Evolutionary conservation across 1,140 invertebrate species (phyloP).

Genomic region (Drosophila persimilis): DNA sequence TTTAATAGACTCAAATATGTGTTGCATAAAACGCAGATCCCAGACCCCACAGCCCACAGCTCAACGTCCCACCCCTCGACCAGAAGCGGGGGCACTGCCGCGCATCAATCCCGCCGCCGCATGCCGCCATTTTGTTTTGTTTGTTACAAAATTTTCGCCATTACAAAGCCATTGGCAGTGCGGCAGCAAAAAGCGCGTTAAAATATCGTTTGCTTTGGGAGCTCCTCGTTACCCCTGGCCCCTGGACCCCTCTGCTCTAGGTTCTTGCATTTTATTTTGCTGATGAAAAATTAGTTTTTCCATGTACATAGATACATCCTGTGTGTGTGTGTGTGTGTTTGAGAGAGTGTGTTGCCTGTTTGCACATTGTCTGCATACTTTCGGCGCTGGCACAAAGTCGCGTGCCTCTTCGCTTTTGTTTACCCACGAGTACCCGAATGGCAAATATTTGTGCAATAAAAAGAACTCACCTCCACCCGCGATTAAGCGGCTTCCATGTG

Average conservation of each 20-base stretch:
- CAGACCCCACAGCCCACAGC: neutral
- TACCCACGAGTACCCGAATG: slow-evolving; percentile 45
- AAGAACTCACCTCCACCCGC: slow-evolving; percentile 47
- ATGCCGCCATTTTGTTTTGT: slow-evolving; percentile 71
- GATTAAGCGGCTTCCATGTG: slow-evolving; percentile 41
- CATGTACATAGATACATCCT: slow-evolving; percentile 58
- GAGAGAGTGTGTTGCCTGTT: slow-evolving; percentile 50
- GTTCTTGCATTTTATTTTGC: slow-evolving; percentile 63
- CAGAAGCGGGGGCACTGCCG: slow-evolving; percentile 4
- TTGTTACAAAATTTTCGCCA: slow-evolving; percentile 77
- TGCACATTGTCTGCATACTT: slow-evolving; percentile 81
- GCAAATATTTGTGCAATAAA: slow-evolving; percentile 68
- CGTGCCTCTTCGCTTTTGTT: slow-evolving; percentile 62
- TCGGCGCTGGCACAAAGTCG: slow-evolving; percentile 73
- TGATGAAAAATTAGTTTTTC: slow-evolving; percentile 78
- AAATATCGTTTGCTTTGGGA: slow-evolving; percentile 64
- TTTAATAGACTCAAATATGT: slow-evolving; percentile 83
- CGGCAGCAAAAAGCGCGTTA: slow-evolving; percentile 52
- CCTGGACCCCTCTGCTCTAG: slow-evolving; percentile 1
- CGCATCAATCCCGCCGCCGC: slow-evolving; percentile 57
- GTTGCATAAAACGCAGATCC: slow-evolving; percentile 68
- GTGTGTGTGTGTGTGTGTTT: slow-evolving; percentile 15
- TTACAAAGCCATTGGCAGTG: slow-evolving; percentile 70
- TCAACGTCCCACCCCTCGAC: neutral
- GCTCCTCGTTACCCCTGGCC: slow-evolving; percentile 8